These are phyloP conservation scores for Agrochola circellaris DNA, from an alignment of 2,888 invertebrate species.

Conservation along the genomic window DNA sequence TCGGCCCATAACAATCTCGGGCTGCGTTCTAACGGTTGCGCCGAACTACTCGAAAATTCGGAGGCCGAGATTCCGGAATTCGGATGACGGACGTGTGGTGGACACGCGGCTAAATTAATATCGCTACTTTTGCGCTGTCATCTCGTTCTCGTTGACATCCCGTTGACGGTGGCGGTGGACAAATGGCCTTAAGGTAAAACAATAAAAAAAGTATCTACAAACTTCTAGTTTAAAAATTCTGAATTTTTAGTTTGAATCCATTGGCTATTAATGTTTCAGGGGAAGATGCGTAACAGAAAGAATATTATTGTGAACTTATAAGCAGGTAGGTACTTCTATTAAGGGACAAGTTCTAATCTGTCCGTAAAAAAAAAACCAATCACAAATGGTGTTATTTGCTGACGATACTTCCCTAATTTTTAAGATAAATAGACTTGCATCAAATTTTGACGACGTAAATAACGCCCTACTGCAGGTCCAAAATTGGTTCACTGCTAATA, in stretches of 20 bases:
- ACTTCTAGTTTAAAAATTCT: neutral
- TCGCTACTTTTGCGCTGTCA: neutral
- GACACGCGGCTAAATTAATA: neutral
- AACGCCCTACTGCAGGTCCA: too few relatives aligned
- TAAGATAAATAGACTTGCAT: too few relatives aligned
- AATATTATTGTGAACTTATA: neutral
- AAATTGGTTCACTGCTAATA: too few relatives aligned
- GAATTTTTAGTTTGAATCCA: neutral
- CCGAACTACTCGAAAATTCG: neutral
- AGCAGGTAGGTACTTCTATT: neutral
- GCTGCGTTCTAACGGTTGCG: too few relatives aligned
- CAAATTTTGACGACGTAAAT: too few relatives aligned
- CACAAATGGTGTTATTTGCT: too few relatives aligned
- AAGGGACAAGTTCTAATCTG: too few relatives aligned
- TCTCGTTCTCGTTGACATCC: neutral
- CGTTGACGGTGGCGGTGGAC: neutral
- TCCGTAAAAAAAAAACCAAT: too few relatives aligned
- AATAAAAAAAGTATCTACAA: neutral
- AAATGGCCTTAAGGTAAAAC: neutral
- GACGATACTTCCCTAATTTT: too few relatives aligned
- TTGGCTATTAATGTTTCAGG: neutral
- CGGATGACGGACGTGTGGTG: neutral
- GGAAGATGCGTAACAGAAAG: neutral
- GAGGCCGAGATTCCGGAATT: neutral
- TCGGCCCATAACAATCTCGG: neutral